These are phyloP conservation scores for Dinothrombium tinctorium DNA, from an alignment of 1,140 invertebrate genomes.

Conservation along the genomic window DNA sequence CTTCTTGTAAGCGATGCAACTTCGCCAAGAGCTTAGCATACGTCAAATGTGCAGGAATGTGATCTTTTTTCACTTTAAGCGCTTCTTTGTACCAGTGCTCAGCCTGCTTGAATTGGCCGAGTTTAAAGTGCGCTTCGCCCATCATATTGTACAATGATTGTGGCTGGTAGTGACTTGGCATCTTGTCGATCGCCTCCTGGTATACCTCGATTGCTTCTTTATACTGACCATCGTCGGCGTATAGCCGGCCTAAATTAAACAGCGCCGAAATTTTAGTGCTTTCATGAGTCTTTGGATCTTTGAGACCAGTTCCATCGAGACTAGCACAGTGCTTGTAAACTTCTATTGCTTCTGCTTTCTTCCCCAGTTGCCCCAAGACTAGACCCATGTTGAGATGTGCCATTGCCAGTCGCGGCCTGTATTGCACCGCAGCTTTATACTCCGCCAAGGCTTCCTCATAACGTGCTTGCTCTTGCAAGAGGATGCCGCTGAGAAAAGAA, in stretches of 20 bases:
- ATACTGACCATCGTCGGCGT: slow-evolving; percentile 58
- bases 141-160: slow-evolving; percentile 57
- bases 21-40: slow-evolving; percentile 67
- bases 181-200: slow-evolving; percentile 50
- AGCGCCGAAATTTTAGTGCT: slow-evolving; percentile 66
- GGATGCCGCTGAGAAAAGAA: slow-evolving; percentile 45
- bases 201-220: slow-evolving; percentile 65
- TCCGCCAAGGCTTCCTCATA: slow-evolving; percentile 69
- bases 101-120: slow-evolving; percentile 50
- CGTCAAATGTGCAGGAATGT: slow-evolving; percentile 65
- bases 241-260: slow-evolving; percentile 65
- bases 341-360: slow-evolving; percentile 53
- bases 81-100: slow-evolving; percentile 60
- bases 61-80: slow-evolving; percentile 49
- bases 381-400: slow-evolving; percentile 83
- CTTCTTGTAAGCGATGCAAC: slow-evolving; percentile 53
- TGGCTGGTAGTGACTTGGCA: slow-evolving; percentile 54
- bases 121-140: slow-evolving; percentile 54
- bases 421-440: slow-evolving; percentile 76
- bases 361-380: slow-evolving; percentile 51
- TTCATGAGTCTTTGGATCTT: slow-evolving; percentile 69
- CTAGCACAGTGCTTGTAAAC: slow-evolving; percentile 50
- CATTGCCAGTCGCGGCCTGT: slow-evolving; percentile 72
- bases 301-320: slow-evolving; percentile 57
- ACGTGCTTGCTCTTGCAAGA: slow-evolving; percentile 66